phyloP scores from a whole-genome alignment of 2,888 invertebrate species.

The Meloe dianella region DNA sequence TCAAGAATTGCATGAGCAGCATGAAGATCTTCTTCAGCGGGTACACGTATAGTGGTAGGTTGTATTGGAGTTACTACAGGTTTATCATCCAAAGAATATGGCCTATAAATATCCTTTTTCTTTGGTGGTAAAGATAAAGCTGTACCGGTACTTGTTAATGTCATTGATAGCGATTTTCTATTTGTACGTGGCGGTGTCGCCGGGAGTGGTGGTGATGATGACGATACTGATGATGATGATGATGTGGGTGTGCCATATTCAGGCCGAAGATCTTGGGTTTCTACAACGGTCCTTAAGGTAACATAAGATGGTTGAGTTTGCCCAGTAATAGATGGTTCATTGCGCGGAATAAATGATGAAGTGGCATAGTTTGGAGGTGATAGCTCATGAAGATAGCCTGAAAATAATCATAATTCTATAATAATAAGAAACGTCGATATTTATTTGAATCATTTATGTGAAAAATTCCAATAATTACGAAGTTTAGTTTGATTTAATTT shows the following conservation, averaged over 20 bases:
- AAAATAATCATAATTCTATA: constrained; percentile 45
- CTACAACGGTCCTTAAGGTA: constrained; percentile 63
- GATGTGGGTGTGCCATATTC: constrained; percentile 56
- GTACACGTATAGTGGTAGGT: constrained; percentile 64
- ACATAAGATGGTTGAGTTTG: constrained; percentile 63
- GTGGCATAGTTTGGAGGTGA: constrained; percentile 79
- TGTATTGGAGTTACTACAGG: constrained; percentile 55
- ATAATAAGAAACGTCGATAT: not conserved
- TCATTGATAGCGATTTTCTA: constrained; percentile 80
- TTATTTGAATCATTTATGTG: not conserved
- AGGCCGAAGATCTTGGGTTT: constrained; percentile 55
- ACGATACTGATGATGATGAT: not conserved
- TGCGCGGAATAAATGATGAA: constrained; percentile 75
- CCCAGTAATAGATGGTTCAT: constrained; percentile 61
- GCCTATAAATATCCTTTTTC: constrained; percentile 89
- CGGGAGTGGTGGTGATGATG: constrained; percentile 7
- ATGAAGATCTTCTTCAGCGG: constrained; percentile 82
- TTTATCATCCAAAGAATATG: constrained; percentile 80
- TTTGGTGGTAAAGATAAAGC: constrained; percentile 84
- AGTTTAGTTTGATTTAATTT: not conserved
- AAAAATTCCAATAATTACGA: not conserved
- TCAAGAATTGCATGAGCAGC: constrained; percentile 90
- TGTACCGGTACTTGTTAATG: constrained; percentile 85
- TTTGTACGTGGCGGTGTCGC: constrained; percentile 51
- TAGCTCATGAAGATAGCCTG: constrained; percentile 81